Evolutionary conservation across 2,888 invertebrate species (phyloP).

Genomic region (Blastobasis adustella): DNA sequence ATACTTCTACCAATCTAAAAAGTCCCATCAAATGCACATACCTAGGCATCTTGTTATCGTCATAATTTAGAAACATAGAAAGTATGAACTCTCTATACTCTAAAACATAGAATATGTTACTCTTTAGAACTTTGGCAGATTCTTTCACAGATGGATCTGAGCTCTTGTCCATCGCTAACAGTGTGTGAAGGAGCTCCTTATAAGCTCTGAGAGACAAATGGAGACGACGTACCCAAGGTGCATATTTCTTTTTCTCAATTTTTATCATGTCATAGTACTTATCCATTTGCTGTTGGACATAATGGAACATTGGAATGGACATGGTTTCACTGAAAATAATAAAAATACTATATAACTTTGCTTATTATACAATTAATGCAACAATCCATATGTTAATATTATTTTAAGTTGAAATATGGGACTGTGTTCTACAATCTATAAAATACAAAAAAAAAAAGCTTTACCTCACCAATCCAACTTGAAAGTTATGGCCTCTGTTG

Average conservation of each 20-base stretch:
- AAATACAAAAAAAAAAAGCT: neutral
- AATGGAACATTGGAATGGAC: constrained; percentile 93
- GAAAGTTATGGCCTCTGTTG: constrained; percentile 90
- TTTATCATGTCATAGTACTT: constrained; percentile 87
- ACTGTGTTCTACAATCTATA: too few relatives aligned
- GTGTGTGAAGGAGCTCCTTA: constrained; percentile 88
- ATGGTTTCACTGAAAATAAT: constrained; percentile 87
- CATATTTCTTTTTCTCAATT: constrained; percentile 89
- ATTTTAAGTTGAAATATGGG: too few relatives aligned
- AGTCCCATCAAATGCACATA: too few relatives aligned
- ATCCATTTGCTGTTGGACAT: constrained; percentile 94
- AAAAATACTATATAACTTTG: too few relatives aligned
- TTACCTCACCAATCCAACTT: constrained; percentile 92
- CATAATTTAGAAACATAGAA: constrained; percentile 85
- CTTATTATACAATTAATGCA: too few relatives aligned
- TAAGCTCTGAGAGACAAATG: constrained; percentile 89
- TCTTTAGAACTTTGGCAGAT: constrained; percentile 90
- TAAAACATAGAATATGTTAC: constrained; percentile 93
- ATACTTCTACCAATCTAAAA: too few relatives aligned
- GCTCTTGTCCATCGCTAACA: constrained; percentile 87
- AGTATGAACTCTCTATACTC: constrained; percentile 95
- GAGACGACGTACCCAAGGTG: constrained; percentile 88
- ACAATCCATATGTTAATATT: too few relatives aligned
- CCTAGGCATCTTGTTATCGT: constrained; percentile 91
- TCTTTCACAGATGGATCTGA: constrained; percentile 81